Conservation (phyloP, 2,797 vertebrate genomes). For the Columba guinea region DNA sequence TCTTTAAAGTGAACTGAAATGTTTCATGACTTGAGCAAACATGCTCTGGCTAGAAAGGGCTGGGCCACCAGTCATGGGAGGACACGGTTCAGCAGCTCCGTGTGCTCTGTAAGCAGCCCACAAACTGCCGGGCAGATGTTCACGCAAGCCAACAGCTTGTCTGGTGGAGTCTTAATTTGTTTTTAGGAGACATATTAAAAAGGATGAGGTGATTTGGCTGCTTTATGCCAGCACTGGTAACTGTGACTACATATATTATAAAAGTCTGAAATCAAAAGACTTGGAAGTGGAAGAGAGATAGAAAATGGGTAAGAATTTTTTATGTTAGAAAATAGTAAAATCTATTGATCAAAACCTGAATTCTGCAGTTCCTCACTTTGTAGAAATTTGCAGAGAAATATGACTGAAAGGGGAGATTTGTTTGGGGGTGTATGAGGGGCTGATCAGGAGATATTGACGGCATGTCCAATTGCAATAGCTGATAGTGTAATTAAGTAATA, state of each 20-base stretch:
- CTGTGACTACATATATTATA: background rate
- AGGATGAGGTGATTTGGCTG: background rate
- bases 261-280: conserved; percentile 8
- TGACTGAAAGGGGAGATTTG: background rate
- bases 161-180: conserved; percentile 17
- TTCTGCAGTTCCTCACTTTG: background rate
- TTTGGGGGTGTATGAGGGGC: background rate
- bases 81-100: background rate
- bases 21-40: background rate
- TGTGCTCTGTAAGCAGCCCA: background rate
- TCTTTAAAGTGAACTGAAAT: background rate
- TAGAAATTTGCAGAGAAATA: background rate
- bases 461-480: conserved; percentile 7
- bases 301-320: background rate
- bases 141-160: conserved; percentile 8
- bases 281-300: background rate
- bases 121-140: background rate
- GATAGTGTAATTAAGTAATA: conserved; percentile 55
- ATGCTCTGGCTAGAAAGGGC: background rate
- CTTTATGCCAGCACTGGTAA: background rate
- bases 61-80: fast-evolving
- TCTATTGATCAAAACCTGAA: background rate
- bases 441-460: background rate
- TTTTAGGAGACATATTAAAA: conserved; percentile 19
- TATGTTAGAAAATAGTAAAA: background rate